A percentile compares a stretch with the other conserved stretches of the same genome.
Conservation (phyloP, 2,888 invertebrate genomes). For the Tenthredo notha region DNA sequence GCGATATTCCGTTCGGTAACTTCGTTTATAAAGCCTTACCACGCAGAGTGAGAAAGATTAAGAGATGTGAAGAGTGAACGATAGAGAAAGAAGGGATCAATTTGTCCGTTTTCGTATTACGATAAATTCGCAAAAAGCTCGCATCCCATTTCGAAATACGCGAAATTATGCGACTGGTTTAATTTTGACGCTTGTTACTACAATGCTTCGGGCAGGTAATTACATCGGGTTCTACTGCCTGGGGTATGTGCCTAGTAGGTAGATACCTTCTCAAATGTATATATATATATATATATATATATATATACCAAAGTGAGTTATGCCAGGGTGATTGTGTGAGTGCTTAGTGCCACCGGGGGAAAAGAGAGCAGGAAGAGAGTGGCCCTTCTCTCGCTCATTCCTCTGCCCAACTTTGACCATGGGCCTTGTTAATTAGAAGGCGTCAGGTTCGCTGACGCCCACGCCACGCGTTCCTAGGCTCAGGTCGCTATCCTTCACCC, state of each 20-base stretch:
- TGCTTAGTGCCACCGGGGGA: slow-evolving; percentile 59
- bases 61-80: background rate
- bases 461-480: background rate
- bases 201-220: slow-evolving; percentile 65
- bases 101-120: background rate
- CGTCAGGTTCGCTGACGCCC: slow-evolving; percentile 45
- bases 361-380: slow-evolving; percentile 9
- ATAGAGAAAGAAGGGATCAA: background rate
- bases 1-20: slow-evolving; percentile 37
- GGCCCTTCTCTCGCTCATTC: background rate
- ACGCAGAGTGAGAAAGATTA: slow-evolving; percentile 24
- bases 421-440: slow-evolving; percentile 65
- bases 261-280: slow-evolving; percentile 16
- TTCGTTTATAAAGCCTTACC: slow-evolving; percentile 32
- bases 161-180: slow-evolving; percentile 21
- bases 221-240: slow-evolving; percentile 63
- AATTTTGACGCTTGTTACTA: slow-evolving; percentile 66
- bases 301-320: slow-evolving; percentile 60
- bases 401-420: slow-evolving; percentile 60
- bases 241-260: slow-evolving; percentile 57
- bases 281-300: background rate
- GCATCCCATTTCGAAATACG: background rate
- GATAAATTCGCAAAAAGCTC: background rate
- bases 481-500: background rate
- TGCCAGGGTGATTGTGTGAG: slow-evolving; percentile 67